Evolutionary conservation across 2,113 vertebrate species (phyloP), one percentile per base, ranked within the genome.

Genomic region (Buteo buteo): DNA sequence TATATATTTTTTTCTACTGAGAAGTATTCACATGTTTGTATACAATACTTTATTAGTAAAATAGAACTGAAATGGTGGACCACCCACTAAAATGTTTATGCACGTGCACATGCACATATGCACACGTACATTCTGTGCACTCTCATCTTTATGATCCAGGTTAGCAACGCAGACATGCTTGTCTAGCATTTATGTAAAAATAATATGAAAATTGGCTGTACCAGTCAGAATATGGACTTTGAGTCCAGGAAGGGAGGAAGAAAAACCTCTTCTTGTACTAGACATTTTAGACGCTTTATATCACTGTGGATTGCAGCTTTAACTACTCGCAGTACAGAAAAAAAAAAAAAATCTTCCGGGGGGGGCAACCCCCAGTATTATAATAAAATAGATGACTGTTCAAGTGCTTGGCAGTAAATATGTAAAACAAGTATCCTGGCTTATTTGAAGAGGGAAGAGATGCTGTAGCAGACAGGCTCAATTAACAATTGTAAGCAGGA

Each of bases 121-220:
- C 88, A 71, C 64, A 54, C 3, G 16, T 93, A 78, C 89, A 86
- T 97, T 94, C 92, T 91, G 94, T 92, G 93, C 79, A 69, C 88
- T 97, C 95, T 95, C 94, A 45, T 64, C 95, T 95, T 95, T 82
- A 71, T 76, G 95, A 96, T 94, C 71, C 92, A 96, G 90, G 94
- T 97, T 97, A 92, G 95, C 94, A 95, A 93, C 3, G 50, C 94
- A 97, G 97, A 97, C 96, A 96, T 93, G 96, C 96, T 98, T 97
- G 97, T 97, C 96, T 97, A 96, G 95, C 96, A 96, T 97, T 98
- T 97, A 98, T 98, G 97, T 98, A 98, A 98, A 97, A 98, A 98
- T 98, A 98, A 95, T 97, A 96, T 88, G 96, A 97, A 97, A 98
- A 97, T 96, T 97, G 96, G 59, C 91, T 89, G 44, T 83, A 87